Evolutionary conservation across 2,113 vertebrate species (phyloP), one percentile per base, ranked within the genome.

Genomic region (Lota lota): DNA sequence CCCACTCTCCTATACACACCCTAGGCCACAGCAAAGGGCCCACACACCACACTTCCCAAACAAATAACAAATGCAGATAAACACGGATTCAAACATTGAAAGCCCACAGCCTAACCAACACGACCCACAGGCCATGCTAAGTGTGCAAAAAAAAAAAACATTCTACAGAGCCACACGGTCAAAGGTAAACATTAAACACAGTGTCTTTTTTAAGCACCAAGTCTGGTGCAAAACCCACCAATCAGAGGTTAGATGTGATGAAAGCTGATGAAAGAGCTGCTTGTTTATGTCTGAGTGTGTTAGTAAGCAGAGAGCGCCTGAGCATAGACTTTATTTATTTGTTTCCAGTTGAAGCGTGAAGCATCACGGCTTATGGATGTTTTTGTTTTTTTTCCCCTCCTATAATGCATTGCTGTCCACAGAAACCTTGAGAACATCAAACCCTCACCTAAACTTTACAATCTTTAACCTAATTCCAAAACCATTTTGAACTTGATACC

Each of bases 311-410:
- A 66, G 76, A 88, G 89, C 83, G 83, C 87, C 76, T 73, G 72
- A 74, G 89, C 86, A 64, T 89, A 74, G 63, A 60, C 68, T 76
- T 20, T 87, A 84, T 91, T 92, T 88, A 80, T 91, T 91, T 87
- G 80, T 88, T 82, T 83, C 76, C 69, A 60, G 33, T 59, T 73
- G 73, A 63, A 83, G 57, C 76, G n/a, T 59, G 60, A 68, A 81
- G 75, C 68, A 79, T 72, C 66, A 74, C 67, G 70, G 70, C 67
- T 77, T 53, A n/a, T 19, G 24, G 54, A 50, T 47, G 63, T 0
- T 18, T 56, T 61, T 21, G 5, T 18, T 61, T 54, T 14, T 51
- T 51, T 47, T 47, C 2, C 40, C 40, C 40, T 47, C 40, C 40
- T 8, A 47, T 47, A 2, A 47, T 47, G 40, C 40, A 47, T 47